Percentiles rank a stretch among this genome's conserved stretches.
Conservation (phyloP, 2,113 vertebrate species). For the Ancistrus triradiatus region DNA sequence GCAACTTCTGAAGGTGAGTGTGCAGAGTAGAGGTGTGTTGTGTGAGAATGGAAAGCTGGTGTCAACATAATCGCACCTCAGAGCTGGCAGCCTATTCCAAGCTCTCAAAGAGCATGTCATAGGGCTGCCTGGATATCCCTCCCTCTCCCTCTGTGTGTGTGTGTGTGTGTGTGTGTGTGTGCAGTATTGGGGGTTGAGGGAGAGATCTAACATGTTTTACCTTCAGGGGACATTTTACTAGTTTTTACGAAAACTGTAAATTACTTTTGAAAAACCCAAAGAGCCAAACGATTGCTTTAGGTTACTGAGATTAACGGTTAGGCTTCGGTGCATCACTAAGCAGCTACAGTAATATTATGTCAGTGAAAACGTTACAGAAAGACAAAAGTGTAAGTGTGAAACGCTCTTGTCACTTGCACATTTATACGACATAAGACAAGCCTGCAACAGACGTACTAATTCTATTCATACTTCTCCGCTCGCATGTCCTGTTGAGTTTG, state of each 20-base stretch:
- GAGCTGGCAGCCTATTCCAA: constrained; percentile 50
- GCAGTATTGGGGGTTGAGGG: too few relatives aligned
- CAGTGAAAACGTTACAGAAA: too few relatives aligned
- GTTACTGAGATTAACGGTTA: too few relatives aligned
- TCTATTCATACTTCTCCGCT: constrained; percentile 47
- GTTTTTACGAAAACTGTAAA: too few relatives aligned
- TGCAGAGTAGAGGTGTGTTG: constrained; percentile 49
- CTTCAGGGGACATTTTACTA: too few relatives aligned
- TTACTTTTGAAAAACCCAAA: too few relatives aligned
- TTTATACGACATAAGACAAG: constrained; percentile 7
- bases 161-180: constrained; percentile 13
- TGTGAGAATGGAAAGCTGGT: constrained; percentile 59
- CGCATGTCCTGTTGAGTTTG: constrained; percentile 52
- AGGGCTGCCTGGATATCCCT: constrained; percentile 25
- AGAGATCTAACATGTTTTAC: too few relatives aligned
- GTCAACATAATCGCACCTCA: constrained; percentile 60
- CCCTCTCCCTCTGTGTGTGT: constrained; percentile 26
- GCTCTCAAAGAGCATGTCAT: constrained; percentile 46
- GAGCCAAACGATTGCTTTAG: too few relatives aligned
- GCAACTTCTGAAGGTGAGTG: constrained; percentile 59
- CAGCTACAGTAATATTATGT: too few relatives aligned
- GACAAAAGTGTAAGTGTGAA: too few relatives aligned
- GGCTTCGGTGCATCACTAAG: too few relatives aligned
- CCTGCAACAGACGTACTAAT: constrained; percentile 47
- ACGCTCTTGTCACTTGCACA: too few relatives aligned